Evolutionary conservation across 2,797 vertebrate genomes (phyloP).

Genomic region (Ptychobarbus kaznakovi): DNA sequence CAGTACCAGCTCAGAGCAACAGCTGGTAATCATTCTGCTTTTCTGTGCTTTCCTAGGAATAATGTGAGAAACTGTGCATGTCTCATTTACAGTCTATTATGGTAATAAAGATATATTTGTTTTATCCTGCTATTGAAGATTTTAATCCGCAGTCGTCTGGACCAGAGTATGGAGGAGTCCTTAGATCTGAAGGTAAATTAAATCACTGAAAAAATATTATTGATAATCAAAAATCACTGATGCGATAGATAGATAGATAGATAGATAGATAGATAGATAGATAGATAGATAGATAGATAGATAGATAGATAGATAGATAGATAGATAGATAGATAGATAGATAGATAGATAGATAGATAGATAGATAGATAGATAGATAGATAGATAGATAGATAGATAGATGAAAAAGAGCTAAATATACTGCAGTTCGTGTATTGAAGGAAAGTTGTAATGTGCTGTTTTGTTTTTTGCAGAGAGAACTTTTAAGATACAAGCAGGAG

Average conservation of each 20-base stretch:
- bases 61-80: conserved; percentile 42
- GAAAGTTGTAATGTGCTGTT: background rate
- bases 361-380: too few species aligned
- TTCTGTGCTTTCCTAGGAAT: conserved; percentile 58
- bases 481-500: conserved; percentile 95
- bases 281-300: too few species aligned
- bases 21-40: conserved; percentile 82
- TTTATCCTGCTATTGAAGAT: conserved; percentile 79
- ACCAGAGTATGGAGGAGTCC: conserved; percentile 94
- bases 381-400: too few species aligned
- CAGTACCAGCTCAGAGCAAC: conserved; percentile 86
- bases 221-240: background rate
- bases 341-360: too few species aligned
- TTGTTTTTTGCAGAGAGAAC: conserved; percentile 85
- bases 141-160: conserved; percentile 92
- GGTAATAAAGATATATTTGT: background rate
- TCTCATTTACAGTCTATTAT: background rate
- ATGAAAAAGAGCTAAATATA: background rate
- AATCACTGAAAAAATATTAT: background rate
- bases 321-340: too few species aligned
- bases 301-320: too few species aligned
- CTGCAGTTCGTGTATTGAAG: background rate
- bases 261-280: too few species aligned
- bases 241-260: too few species aligned
- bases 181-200: conserved; percentile 92